Conservation (phyloP, 2,113 vertebrate species). For the Elanus axillaris region DNA sequence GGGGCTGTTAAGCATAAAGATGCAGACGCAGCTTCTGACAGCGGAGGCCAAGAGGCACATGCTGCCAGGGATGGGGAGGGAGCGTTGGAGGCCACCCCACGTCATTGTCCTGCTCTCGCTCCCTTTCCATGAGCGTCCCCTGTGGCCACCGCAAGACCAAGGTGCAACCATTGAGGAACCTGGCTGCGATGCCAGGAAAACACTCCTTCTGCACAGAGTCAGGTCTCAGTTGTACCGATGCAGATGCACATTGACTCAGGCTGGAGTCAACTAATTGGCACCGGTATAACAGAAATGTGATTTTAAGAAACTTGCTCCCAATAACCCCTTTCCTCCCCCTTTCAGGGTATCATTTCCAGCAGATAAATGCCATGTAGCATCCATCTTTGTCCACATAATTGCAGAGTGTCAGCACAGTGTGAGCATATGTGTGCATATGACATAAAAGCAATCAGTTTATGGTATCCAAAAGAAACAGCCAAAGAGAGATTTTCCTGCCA, state of each 20-base stretch:
- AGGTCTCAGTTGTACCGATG: neutral
- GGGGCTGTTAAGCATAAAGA: neutral
- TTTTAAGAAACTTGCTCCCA: neutral
- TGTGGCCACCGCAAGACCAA: neutral
- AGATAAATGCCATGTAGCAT: neutral
- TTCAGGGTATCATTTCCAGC: neutral
- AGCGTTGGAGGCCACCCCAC: accelerated
- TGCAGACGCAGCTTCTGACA: neutral
- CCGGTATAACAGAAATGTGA: neutral
- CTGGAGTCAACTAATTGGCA: neutral
- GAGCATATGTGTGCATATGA: neutral
- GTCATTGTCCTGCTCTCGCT: accelerated
- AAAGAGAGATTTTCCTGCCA: neutral
- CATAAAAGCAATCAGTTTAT: neutral
- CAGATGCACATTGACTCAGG: neutral
- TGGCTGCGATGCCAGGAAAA: accelerated
- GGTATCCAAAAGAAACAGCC: neutral
- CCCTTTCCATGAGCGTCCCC: too few relatives aligned
- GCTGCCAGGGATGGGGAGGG: accelerated
- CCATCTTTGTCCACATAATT: neutral
- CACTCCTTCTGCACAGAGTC: neutral
- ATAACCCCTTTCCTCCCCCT: neutral
- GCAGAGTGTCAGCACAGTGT: neutral
- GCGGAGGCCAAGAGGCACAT: accelerated
- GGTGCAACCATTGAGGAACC: neutral